These are phyloP conservation scores for Drosophila ohnishii DNA, from an alignment of 1,140 invertebrate genomes.

Conservation along the genomic window DNA sequence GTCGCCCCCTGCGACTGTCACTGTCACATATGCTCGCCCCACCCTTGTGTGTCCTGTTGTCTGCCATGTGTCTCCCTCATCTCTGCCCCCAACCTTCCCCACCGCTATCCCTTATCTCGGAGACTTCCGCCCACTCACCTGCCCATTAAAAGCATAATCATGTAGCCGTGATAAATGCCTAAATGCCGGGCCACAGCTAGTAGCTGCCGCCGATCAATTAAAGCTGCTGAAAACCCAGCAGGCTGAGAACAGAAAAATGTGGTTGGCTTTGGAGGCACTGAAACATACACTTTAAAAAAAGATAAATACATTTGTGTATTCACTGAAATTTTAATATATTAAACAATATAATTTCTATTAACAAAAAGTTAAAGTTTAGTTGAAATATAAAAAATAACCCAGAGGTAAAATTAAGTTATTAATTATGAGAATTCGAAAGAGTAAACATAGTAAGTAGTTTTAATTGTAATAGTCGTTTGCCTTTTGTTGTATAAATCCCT, in stretches of 20 bases:
- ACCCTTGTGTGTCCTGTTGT: slow-evolving; percentile 24
- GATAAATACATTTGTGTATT: no score
- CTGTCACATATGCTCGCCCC: slow-evolving; percentile 68
- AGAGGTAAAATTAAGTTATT: neutral
- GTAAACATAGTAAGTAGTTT: neutral
- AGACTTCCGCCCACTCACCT: slow-evolving; percentile 25
- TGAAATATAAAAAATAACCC: neutral
- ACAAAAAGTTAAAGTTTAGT: neutral
- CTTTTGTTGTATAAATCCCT: neutral
- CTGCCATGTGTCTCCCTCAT: slow-evolving; percentile 21
- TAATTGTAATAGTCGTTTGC: neutral
- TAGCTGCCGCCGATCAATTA: slow-evolving; percentile 63
- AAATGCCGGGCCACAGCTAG: slow-evolving; percentile 38
- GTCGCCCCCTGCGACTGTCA: slow-evolving; percentile 67
- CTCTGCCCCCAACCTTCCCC: neutral
- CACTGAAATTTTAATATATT: neutral
- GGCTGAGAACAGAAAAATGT: slow-evolving; percentile 11
- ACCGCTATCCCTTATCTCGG: slow-evolving; percentile 30
- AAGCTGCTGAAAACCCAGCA: slow-evolving; percentile 49
- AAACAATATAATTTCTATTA: neutral
- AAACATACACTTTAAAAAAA: neutral
- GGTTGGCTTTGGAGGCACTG: neutral
- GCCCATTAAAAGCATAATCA: slow-evolving; percentile 78
- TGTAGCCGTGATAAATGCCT: slow-evolving; percentile 77
- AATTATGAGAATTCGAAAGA: neutral